Conservation (phyloP, 30 jellyfish, hydroid and myxozoan species). For the Aurelia sp. region DNA sequence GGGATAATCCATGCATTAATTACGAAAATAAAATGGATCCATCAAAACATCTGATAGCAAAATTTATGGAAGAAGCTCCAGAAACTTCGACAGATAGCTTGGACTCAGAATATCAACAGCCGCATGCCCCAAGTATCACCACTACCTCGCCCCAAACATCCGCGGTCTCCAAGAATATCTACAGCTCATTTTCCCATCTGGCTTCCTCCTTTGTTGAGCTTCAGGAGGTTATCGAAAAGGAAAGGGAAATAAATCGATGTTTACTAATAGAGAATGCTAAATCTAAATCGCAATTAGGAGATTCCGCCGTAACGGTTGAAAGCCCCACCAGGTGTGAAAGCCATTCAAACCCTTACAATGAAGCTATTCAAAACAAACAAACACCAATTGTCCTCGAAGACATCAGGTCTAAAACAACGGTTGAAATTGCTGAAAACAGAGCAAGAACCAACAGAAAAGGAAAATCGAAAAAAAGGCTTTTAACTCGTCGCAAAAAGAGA, state of each 20-base stretch:
- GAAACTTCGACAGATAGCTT: conserved; percentile 3
- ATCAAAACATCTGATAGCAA: background rate
- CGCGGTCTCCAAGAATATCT: background rate
- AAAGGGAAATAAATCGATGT: background rate
- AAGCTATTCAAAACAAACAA: background rate
- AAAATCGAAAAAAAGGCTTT: no score
- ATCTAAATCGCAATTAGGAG: no score
- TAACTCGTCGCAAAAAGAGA: background rate
- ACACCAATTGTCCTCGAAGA: background rate
- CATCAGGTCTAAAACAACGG: background rate
- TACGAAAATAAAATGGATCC: background rate
- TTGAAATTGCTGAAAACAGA: no score
- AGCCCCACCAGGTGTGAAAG: no score
- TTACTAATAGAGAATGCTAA: no score
- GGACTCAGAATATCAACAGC: no score
- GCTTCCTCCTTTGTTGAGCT: no score
- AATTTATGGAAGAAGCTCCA: background rate
- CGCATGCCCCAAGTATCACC: no score
- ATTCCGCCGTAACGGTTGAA: no score
- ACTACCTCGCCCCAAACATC: conserved; percentile 7
- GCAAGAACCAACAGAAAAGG: no score
- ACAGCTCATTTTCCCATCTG: background rate
- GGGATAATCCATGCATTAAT: no score
- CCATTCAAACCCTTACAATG: no score
- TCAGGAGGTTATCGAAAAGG: background rate